These are phyloP conservation scores for Noctua janthina DNA, from an alignment of 2,888 invertebrate species.

Conservation along the genomic window DNA sequence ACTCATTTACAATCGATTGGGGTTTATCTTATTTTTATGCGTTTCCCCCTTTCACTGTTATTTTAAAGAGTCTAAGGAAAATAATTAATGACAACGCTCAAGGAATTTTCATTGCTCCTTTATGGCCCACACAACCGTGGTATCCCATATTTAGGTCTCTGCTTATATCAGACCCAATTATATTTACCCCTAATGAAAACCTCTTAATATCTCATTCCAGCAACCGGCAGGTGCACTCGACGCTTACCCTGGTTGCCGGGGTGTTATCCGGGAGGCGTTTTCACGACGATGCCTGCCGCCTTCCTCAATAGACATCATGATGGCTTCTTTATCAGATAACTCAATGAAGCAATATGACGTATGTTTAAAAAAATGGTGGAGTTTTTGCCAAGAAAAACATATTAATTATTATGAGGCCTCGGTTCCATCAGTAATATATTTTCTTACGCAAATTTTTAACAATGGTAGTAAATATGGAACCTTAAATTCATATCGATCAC, in stretches of 20 bases:
- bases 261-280: conserved; percentile 24
- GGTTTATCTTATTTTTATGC: too few species aligned
- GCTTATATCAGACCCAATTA: neutral
- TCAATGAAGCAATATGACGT: conserved; percentile 6
- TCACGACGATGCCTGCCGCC: conserved; percentile 14
- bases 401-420: neutral
- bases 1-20: too few species aligned
- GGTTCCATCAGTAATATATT: conserved; percentile 11
- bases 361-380: conserved; percentile 5
- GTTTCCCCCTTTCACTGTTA: neutral
- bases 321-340: conserved; percentile 9
- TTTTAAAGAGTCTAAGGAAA: conserved; percentile 15
- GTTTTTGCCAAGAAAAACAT: neutral
- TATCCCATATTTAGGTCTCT: neutral
- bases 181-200: conserved; percentile 7
- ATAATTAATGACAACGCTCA: neutral
- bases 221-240: conserved; percentile 5
- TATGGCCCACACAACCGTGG: conserved; percentile 2
- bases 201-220: conserved; percentile 9
- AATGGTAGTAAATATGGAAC: neutral
- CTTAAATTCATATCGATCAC: neutral
- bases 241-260: conserved; percentile 18
- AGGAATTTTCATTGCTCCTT: neutral
- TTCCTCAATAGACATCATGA: conserved; percentile 11
- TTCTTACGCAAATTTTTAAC: conserved; percentile 4